Base-by-base conservation (phyloP, 2,113 vertebrate genomes). In the Pitta sordida region DNA sequence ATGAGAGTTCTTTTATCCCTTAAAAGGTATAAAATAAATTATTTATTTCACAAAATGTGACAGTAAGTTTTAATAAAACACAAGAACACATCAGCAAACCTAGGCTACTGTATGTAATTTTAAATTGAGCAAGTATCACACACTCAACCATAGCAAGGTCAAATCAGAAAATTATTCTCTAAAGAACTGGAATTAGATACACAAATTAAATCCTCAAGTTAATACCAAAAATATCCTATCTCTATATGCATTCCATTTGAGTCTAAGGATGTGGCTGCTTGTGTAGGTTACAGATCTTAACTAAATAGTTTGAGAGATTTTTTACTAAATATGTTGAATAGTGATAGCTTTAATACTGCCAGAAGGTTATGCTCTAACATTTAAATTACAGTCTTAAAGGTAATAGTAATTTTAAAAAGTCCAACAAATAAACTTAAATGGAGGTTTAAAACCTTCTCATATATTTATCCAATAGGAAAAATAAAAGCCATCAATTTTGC, bases 151-250 rank as follows among this genome's bases (percentile, higher is more conserved):
- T 39, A 79, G 52, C 74, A 91, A 89, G 52, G 62, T 84, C 84
- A 90, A 23, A 59, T 90, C 69, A 76, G 39, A 29, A 81, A 68
- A 59, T 92, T 92, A 59, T 75, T 92, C 44, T 79, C 65, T 55
- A 24, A 70, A 79, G n/a, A 84, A 87, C n/a, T 91, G 65, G 58
- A 87, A 82, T 87, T 91, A 75, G 41, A 23, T 92, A 71, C 89
- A 69, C 62, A 63, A 82, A 84, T 82, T 78, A 88, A 77, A 87
- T 79, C 41, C n/a, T 89, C 15, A 60, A 67, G 16, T 86, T 81
- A 78, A 67, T 81, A 63, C 32, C 5, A 74, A 74, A 92, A 82
- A 82, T 78, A 70, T 43, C 22, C 39, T 78, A 3, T 75, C 63
- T 76, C 37, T 80, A 3, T 78, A 43, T 48, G 11, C 39, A 56